Percentiles rank a stretch among this genome's conserved stretches.
These are phyloP conservation scores for Corythaixoides concolor DNA, from an alignment of 2,113 vertebrate genomes.

Conservation along the genomic window DNA sequence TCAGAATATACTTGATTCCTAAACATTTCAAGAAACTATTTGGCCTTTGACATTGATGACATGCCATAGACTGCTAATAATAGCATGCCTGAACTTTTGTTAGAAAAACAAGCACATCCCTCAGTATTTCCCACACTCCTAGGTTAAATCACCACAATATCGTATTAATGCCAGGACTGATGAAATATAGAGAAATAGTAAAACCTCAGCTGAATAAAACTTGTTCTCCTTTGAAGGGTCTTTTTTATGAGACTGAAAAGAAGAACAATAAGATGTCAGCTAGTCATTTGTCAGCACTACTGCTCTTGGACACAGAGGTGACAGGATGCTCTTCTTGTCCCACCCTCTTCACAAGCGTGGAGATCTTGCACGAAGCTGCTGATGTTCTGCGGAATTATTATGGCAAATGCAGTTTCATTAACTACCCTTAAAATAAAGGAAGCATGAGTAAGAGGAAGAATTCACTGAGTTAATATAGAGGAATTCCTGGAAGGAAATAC, in stretches of 20 bases:
- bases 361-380: background rate
- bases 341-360: background rate
- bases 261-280: background rate
- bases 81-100: conserved; percentile 34
- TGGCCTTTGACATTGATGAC: conserved; percentile 61
- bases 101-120: conserved; percentile 54
- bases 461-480: background rate
- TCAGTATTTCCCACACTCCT: conserved; percentile 39
- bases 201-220: background rate
- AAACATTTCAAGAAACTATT: conserved; percentile 61
- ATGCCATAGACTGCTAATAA: conserved; percentile 59
- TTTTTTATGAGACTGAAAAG: background rate
- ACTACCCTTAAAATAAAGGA: background rate
- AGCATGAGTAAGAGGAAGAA: background rate
- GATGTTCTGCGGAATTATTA: background rate
- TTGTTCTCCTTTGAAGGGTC: background rate
- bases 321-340: background rate
- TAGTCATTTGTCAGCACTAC: background rate
- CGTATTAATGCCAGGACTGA: background rate
- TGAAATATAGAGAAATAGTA: background rate
- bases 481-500: background rate
- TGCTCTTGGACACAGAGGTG: background rate
- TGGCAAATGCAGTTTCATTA: background rate
- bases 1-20: conserved; percentile 10
- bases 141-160: background rate